Base-by-base conservation (phyloP, 2,797 vertebrate species). In the Micromesistius poutassou region DNA sequence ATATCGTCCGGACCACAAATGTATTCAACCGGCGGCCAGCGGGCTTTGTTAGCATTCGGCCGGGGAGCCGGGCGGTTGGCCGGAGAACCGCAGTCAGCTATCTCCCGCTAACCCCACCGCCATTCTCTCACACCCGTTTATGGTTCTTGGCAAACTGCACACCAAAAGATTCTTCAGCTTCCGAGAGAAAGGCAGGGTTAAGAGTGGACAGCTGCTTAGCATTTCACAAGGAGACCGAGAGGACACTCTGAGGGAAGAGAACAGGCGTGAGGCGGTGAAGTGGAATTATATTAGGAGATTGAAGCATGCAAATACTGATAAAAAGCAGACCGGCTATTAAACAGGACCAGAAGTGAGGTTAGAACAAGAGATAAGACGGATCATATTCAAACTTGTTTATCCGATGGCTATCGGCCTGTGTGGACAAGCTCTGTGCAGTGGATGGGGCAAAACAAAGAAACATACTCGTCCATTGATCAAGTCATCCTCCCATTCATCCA, bases 101-200 rank as follows among this genome's bases (percentile, higher is more conserved):
- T 89, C 88, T 87, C 83, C 83, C 2, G 85, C 87, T 89, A 90
- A 89, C 86, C 90, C 84, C 81, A 82, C 85, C 80, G 87, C 90
- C 88, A 89, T 92, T 93, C 88, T 89, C 62, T 92, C 91, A 89
- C 85, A 89, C 86, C 92, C 91, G 89, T 92, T 93, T 92, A 90
- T 91, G 81, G 90, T 90, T 91, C 79, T 89, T 93, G 90, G 90
- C 91, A 93, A 91, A 89, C 74, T 74, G 85, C 83, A 79, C 82
- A 85, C 85, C 82, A 88, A 6, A 91, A 91, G 86, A 89, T 90
- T 88, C 76, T 82, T 87, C 77, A 81, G 88, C 84, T 83, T 86
- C 77, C 79, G 74, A 87, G 82, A 87, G 79, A 90, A 83, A 81
- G 84, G 80, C 74, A 77, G 79, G 87, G 88, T 87, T 85, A 88